Percentiles rank a stretch among this genome's conserved stretches.
phyloP scores from a whole-genome alignment of 2,113 vertebrate genomes.

The Ageneiosus marmoratus region DNA sequence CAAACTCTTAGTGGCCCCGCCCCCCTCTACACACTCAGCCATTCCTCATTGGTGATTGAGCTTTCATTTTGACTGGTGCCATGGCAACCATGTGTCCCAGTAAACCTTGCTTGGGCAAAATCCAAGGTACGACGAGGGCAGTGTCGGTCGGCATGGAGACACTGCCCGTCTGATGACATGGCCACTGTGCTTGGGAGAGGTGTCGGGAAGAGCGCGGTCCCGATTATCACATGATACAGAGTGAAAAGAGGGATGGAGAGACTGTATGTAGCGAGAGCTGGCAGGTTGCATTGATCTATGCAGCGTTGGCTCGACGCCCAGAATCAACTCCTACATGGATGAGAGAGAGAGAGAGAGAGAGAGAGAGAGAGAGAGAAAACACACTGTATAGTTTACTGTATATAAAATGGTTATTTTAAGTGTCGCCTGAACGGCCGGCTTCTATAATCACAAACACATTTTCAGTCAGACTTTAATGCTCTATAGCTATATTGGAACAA shows the following conservation, averaged over 20 bases:
- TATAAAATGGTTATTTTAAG: slow-evolving; percentile 57
- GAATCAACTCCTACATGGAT: slow-evolving; percentile 64
- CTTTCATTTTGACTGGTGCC: slow-evolving; percentile 74
- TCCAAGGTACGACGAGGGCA: slow-evolving; percentile 74
- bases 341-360: slow-evolving; percentile 39
- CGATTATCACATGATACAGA: slow-evolving; percentile 12
- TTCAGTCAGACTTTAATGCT: not conserved
- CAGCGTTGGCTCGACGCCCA: slow-evolving; percentile 72
- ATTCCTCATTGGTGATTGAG: slow-evolving; percentile 67
- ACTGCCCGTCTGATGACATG: slow-evolving; percentile 29
- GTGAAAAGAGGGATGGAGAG: slow-evolving; percentile 26
- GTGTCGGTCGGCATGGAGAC: slow-evolving; percentile 64
- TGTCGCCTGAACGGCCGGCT: slow-evolving; percentile 45
- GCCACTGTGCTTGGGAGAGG: slow-evolving; percentile 17
- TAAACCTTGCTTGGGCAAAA: slow-evolving; percentile 73
- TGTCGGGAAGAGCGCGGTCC: slow-evolving; percentile 12
- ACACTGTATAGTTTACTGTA: slow-evolving; percentile 67
- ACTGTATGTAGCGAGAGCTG: slow-evolving; percentile 29
- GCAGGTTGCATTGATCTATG: slow-evolving; percentile 70
- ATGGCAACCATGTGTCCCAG: slow-evolving; percentile 75
- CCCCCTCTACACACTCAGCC: slow-evolving; percentile 12
- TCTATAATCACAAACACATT: slow-evolving; percentile 10
- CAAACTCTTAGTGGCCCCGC: slow-evolving; percentile 41
- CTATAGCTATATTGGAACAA: not conserved
- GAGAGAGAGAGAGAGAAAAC: slow-evolving; percentile 15